A percentile compares a stretch with the other conserved stretches of the same genome.
These are phyloP conservation scores for Alouatta caraya DNA, from an alignment of 2,797 vertebrate species.

Conservation along the genomic window DNA sequence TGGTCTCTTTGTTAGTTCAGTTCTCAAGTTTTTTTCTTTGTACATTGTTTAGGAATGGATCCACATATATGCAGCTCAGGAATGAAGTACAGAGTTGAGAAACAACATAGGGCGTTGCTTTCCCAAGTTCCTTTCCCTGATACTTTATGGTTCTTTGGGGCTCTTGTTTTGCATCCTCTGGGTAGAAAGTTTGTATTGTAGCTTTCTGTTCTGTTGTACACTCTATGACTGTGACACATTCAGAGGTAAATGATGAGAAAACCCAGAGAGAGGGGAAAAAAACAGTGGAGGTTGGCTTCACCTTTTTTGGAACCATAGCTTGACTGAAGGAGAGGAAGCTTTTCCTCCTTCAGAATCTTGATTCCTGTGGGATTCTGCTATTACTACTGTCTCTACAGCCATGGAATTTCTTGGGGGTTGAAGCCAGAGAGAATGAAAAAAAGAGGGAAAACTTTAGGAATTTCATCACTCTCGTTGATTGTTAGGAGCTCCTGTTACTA, in stretches of 20 bases:
- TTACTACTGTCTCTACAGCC: no score
- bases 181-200: background rate
- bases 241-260: background rate
- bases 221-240: background rate
- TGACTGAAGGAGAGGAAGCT: background rate
- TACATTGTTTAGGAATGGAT: background rate
- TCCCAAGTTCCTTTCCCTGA: background rate
- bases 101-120: background rate
- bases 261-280: background rate
- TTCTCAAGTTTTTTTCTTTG: background rate
- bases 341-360: background rate
- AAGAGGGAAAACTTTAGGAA: background rate
- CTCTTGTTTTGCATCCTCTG: background rate
- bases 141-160: background rate
- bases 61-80: background rate
- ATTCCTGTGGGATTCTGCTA: background rate
- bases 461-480: background rate
- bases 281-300: background rate
- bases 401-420: background rate
- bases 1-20: background rate
- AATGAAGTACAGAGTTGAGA: background rate
- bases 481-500: background rate
- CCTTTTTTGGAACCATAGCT: background rate
- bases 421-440: background rate
- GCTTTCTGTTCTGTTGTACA: background rate